Conservation (phyloP, 2,797 vertebrate genomes). For the Coendou prehensilis region DNA sequence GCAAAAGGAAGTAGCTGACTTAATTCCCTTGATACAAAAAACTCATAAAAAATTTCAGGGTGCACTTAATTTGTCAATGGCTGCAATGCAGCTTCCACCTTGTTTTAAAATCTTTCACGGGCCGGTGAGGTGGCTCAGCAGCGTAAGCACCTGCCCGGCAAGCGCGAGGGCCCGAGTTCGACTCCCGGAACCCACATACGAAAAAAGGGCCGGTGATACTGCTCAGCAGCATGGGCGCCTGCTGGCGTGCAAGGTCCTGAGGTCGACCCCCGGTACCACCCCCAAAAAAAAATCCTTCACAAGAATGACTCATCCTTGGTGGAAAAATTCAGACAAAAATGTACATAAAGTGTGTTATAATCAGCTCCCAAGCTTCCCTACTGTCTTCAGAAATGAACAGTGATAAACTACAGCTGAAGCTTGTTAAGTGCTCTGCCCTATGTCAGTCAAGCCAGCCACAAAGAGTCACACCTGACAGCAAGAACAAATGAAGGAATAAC, state of each 20-base stretch:
- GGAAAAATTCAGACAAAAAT: conserved; percentile 54
- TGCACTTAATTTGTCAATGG: conserved; percentile 26
- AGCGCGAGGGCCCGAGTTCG: too few species aligned
- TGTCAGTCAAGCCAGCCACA: neutral
- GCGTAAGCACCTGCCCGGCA: too few species aligned
- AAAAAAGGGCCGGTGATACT: too few species aligned
- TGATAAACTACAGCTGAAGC: neutral
- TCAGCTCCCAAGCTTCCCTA: neutral
- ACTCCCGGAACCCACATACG: too few species aligned
- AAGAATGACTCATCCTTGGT: conserved; percentile 61
- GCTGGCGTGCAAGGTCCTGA: too few species aligned
- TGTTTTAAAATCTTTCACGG: conserved; percentile 34
- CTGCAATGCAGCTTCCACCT: conserved; percentile 32
- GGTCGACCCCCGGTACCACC: too few species aligned
- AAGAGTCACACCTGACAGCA: neutral
- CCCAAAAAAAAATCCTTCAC: neutral
- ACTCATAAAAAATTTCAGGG: neutral
- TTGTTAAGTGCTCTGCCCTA: neutral
- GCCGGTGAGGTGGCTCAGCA: too few species aligned
- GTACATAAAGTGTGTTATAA: neutral
- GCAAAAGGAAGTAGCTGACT: neutral
- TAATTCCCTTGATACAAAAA: conserved; percentile 10
- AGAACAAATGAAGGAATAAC: conserved; percentile 1
- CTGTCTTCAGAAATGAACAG: neutral
- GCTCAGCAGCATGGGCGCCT: too few species aligned